These are phyloP conservation scores for Cheiracanthium punctorium DNA, from an alignment of 2,888 invertebrate species.

Conservation along the genomic window DNA sequence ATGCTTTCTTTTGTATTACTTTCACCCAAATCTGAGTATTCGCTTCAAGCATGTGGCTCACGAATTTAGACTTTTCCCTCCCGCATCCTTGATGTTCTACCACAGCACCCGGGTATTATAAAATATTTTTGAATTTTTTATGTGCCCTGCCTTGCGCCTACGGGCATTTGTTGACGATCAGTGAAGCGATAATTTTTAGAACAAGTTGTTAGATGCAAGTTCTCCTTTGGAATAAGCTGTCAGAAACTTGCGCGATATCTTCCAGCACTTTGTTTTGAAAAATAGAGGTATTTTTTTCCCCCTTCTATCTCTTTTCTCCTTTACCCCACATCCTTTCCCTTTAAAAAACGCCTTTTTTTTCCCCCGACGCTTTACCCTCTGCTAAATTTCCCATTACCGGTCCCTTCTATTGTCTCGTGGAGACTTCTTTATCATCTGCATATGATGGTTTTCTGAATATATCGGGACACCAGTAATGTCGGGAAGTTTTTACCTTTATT, in stretches of 20 bases:
- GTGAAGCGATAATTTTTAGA: constrained; percentile 34
- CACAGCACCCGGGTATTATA: background rate
- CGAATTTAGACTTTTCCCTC: background rate
- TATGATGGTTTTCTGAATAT: constrained; percentile 54
- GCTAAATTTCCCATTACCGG: constrained; percentile 59
- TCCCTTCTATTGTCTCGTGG: constrained; percentile 38
- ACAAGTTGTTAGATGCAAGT: constrained; percentile 42
- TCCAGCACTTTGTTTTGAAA: constrained; percentile 51
- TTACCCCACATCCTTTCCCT: constrained; percentile 9
- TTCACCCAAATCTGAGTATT: too few relatives aligned
- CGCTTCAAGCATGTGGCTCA: background rate
- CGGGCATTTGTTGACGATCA: constrained; percentile 37
- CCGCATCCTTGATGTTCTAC: background rate
- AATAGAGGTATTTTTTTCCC: constrained; percentile 20
- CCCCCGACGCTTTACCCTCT: constrained; percentile 12
- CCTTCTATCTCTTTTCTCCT: constrained; percentile 7
- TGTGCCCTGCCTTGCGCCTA: background rate
- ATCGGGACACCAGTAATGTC: constrained; percentile 48
- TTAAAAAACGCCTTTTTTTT: constrained; percentile 4
- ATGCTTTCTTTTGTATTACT: too few relatives aligned
- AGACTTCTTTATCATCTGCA: constrained; percentile 62
- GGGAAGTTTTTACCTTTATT: constrained; percentile 30
- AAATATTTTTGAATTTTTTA: background rate
- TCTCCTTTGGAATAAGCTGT: constrained; percentile 57
- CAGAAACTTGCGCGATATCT: constrained; percentile 57